Conservation (phyloP, 2,888 invertebrate species). For the Carabus problematicus region DNA sequence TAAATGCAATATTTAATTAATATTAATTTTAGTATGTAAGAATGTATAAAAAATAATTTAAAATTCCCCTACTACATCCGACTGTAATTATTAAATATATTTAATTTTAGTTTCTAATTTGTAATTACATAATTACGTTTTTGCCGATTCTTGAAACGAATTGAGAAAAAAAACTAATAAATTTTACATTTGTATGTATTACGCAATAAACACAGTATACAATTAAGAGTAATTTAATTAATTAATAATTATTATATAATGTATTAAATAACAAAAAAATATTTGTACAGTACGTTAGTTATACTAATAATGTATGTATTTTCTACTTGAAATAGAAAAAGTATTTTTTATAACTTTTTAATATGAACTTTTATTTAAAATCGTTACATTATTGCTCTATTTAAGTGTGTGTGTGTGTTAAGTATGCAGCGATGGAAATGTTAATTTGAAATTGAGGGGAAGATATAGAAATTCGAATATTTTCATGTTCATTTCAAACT, state of each 20-base stretch:
- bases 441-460: too few species aligned
- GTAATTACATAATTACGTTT: background rate
- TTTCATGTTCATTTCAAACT: too few species aligned
- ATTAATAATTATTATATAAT: background rate
- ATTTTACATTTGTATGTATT: conserved; percentile 22
- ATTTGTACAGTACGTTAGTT: conserved; percentile 38
- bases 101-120: background rate
- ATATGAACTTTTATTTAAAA: conserved; percentile 1
- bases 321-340: conserved; percentile 41
- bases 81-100: too few species aligned
- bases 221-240: conserved; percentile 30
- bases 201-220: conserved; percentile 35
- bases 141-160: too few species aligned
- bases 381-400: conserved; percentile 19
- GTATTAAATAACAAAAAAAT: conserved; percentile 22
- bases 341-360: conserved; percentile 43
- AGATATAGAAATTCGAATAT: too few species aligned
- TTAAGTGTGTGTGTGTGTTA: background rate
- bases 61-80: background rate
- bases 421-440: too few species aligned
- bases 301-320: conserved; percentile 42
- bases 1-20: conserved; percentile 39
- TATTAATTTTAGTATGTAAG: background rate
- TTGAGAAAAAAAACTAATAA: background rate
- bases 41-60: conserved; percentile 11